These are phyloP conservation scores for Vollenhovia emeryi DNA, from an alignment of 1,140 invertebrate genomes.

Conservation along the genomic window DNA sequence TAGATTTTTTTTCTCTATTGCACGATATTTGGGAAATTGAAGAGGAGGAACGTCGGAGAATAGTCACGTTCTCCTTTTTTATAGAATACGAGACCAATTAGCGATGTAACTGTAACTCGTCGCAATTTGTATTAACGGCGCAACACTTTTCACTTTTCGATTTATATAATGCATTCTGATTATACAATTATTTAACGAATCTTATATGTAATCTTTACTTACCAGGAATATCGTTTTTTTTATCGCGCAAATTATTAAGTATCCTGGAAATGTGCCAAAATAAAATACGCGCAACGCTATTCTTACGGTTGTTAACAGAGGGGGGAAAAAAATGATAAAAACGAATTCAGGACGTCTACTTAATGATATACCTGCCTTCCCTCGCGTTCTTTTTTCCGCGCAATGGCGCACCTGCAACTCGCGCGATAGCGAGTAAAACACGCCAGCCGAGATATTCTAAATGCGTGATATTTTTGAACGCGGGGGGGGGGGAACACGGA, in stretches of 20 bases:
- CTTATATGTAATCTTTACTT: neutral
- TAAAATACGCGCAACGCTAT: neutral
- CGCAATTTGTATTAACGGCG: too few relatives aligned
- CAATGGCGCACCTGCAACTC: neutral
- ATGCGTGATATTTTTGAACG: slow-evolving; percentile 21
- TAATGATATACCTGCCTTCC: neutral
- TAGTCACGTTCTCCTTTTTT: neutral
- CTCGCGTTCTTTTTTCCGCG: neutral
- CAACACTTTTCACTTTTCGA: neutral
- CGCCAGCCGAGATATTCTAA: neutral
- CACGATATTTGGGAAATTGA: neutral
- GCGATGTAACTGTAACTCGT: neutral
- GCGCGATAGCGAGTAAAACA: neutral
- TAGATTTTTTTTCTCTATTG: neutral
- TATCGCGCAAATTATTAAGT: neutral
- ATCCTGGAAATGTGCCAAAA: neutral
- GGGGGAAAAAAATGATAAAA: neutral
- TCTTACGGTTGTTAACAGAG: neutral
- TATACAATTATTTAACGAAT: neutral
- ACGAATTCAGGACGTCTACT: neutral
- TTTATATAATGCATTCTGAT: neutral
- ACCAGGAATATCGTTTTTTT: neutral
- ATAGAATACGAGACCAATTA: neutral
- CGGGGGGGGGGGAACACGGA: neutral
- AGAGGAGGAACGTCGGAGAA: neutral